Evolutionary conservation across 2,888 invertebrate genomes (phyloP).

Genomic region (Aquatica leii): DNA sequence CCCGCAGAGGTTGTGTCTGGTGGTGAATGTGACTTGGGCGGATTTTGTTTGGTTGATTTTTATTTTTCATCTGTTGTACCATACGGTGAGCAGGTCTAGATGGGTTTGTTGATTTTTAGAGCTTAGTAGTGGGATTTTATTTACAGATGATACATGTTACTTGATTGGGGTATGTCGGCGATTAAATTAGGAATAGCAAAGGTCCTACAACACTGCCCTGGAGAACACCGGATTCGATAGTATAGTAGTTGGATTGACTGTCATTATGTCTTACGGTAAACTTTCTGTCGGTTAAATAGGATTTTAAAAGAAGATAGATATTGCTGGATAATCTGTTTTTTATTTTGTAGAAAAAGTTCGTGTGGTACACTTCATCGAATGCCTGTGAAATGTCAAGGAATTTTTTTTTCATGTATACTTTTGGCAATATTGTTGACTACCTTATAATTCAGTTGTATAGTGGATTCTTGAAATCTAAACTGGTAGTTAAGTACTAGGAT

Average conservation of each 20-base stretch:
- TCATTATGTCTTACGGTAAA: neutral
- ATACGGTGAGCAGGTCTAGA: too few species aligned
- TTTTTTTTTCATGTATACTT: neutral
- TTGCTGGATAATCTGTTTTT: neutral
- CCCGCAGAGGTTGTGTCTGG: too few species aligned
- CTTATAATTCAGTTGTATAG: neutral
- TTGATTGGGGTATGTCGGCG: neutral
- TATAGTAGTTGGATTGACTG: neutral
- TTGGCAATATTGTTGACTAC: neutral
- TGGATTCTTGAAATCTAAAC: neutral
- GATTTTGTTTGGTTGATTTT: too few species aligned
- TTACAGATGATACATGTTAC: too few species aligned
- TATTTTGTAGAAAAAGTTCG: neutral
- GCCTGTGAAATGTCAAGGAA: neutral
- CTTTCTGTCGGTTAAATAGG: neutral
- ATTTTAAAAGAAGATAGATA: neutral
- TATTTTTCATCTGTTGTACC: too few species aligned
- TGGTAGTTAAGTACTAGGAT: neutral
- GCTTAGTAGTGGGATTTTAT: too few species aligned
- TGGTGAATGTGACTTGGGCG: too few species aligned
- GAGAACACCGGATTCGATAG: neutral
- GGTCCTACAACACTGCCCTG: slow-evolving; percentile 2
- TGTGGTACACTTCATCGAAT: neutral
- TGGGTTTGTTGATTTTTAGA: too few species aligned
- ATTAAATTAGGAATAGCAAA: too few species aligned